Conservation (phyloP, 1,140 invertebrate genomes). For the Megalopta genalis region DNA sequence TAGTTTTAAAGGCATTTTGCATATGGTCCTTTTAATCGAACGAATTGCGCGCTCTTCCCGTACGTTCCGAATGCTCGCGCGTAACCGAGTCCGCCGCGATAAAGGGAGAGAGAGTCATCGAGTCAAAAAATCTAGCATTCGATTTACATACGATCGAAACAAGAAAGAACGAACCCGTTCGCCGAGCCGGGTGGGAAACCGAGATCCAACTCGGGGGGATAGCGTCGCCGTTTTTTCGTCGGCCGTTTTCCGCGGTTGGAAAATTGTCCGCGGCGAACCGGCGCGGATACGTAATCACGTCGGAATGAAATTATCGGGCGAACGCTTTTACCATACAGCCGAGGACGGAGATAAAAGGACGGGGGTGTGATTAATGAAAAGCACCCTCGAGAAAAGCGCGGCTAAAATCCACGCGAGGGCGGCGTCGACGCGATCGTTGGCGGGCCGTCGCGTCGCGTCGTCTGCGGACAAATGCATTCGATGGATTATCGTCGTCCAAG, state of each 20-base stretch:
- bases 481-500: slow-evolving; percentile 3
- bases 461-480: slow-evolving; percentile 21
- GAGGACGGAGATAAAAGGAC: slow-evolving; percentile 21
- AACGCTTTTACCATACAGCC: slow-evolving; percentile 25
- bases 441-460: slow-evolving; percentile 22
- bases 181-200: background rate
- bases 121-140: background rate
- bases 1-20: too few relatives aligned
- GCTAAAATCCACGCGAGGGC: slow-evolving; percentile 23
- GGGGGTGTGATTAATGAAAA: slow-evolving; percentile 38
- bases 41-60: too few relatives aligned
- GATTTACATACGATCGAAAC: background rate
- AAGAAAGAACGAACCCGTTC: background rate
- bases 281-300: slow-evolving; percentile 25
- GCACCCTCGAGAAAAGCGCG: slow-evolving; percentile 33
- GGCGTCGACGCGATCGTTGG: slow-evolving; percentile 28
- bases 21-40: too few relatives aligned
- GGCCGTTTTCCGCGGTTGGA: background rate
- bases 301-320: slow-evolving; percentile 28
- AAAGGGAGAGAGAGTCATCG: too few relatives aligned
- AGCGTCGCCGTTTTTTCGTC: background rate
- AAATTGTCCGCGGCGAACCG: background rate
- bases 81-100: background rate
- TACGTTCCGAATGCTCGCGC: too few relatives aligned
- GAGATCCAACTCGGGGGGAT: too few relatives aligned